Evolutionary conservation across 2,888 invertebrate genomes (phyloP), one percentile per base, ranked within the genome.

Genomic region (Nowickia ferox): DNA sequence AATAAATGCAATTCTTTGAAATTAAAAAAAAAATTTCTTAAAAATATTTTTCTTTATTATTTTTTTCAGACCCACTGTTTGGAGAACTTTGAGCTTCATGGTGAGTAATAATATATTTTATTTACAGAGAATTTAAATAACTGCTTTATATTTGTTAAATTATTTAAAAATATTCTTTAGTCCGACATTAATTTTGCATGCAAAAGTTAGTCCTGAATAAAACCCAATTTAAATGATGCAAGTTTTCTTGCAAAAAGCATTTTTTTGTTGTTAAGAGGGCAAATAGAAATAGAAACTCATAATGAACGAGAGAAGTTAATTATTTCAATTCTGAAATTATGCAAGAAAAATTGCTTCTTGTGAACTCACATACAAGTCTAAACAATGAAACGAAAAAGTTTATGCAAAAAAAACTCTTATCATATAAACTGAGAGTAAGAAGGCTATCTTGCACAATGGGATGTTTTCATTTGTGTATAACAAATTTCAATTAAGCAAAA

Each of bases 11-110:
- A 46, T 22, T 46, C 5, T 19, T 69, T 42, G 11, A 44, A 63
- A 22, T 3, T 13, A 63, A 2, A 42, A 1, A 1, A 42, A 30
- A 30, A 44, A 22, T n/a, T 46, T 30, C 30, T 30, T 6, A 30
- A 30, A 9, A 13, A 6, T 30, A 13, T 11, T n/a, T 38, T 30
- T 9, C 19, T 15, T 10, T 19, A 13, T 38, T 48, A n/a, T 57
- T 38, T 57, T 42, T 61, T 61, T 17, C 19, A 61, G 61, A 42
- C 44, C 72, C 77, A 72, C 77, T n/a, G 77, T 72, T 22, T 44
- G 22, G 22, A 53, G n/a, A 22, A 53, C 9, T 30, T 61, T 11
- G n/a, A n/a, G 2, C 17, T 68, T 53, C 46, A 51, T 71, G 30
- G 55, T 72, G 63, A 79, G 63, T 71, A 63, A 55, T 9, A 59